Conservation (phyloP, 2,888 invertebrate species). For the Lamellibrachia satsuma region DNA sequence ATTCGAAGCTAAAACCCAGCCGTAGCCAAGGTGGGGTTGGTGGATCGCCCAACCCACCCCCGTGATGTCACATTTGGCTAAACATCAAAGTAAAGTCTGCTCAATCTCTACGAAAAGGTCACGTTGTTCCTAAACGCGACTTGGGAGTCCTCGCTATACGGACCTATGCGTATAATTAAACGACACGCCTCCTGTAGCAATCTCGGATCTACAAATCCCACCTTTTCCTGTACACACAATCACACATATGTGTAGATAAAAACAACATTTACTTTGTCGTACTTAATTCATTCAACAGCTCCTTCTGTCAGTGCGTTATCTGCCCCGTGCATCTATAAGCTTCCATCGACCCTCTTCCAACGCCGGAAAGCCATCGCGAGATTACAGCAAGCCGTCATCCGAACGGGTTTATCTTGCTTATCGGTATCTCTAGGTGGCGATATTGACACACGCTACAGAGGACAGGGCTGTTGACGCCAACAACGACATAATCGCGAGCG, state of each 20-base stretch:
- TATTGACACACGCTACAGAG: not conserved
- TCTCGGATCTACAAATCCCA: not conserved
- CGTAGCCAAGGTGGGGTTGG: no score
- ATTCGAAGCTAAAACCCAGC: no score
- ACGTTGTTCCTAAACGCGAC: not conserved
- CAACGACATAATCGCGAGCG: not conserved
- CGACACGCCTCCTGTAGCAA: not conserved
- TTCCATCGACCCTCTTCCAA: not conserved
- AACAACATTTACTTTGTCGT: constrained; percentile 10
- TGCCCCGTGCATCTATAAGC: not conserved
- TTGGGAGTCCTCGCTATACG: not conserved
- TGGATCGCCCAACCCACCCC: no score
- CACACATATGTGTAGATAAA: not conserved
- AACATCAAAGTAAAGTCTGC: no score
- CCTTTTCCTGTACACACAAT: not conserved
- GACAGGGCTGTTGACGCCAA: not conserved
- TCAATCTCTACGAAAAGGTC: not conserved
- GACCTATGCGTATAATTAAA: not conserved
- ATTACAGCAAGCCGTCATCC: constrained; percentile 10
- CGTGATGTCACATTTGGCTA: no score
- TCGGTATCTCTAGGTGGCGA: constrained; percentile 5
- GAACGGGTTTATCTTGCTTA: constrained; percentile 8
- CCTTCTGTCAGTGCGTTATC: not conserved
- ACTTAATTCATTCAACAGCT: not conserved
- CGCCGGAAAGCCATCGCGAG: not conserved